Conservation (phyloP, 1,140 invertebrate species). For the Zaprionus davidi region DNA sequence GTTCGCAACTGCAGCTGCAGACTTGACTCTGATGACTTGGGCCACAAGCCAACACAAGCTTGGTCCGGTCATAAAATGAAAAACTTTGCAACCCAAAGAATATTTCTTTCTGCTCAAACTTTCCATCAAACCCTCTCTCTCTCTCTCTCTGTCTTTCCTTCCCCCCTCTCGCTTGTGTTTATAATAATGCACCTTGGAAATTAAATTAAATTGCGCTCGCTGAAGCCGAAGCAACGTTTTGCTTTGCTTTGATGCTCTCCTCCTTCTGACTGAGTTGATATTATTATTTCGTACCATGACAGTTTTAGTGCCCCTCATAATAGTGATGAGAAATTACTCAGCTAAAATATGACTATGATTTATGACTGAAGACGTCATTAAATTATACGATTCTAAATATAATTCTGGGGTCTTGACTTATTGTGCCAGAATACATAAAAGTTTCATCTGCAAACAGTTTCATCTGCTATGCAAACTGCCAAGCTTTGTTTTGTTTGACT, state of each 20-base stretch:
- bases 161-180: neutral
- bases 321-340: constrained; percentile 1
- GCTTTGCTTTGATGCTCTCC: neutral
- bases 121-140: neutral
- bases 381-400: neutral
- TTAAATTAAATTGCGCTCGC: constrained; percentile 62
- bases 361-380: neutral
- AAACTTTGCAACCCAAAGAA: constrained; percentile 21
- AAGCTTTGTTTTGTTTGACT: constrained; percentile 1
- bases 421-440: neutral
- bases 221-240: neutral
- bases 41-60: constrained; percentile 21
- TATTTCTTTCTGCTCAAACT: constrained; percentile 14
- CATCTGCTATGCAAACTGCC: constrained; percentile 1
- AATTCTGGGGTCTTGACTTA: neutral
- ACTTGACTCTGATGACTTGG: constrained; percentile 39
- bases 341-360: constrained; percentile 1
- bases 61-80: constrained; percentile 32
- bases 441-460: neutral
- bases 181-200: constrained; percentile 58
- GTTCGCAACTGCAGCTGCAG: neutral
- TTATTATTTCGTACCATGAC: neutral
- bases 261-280: neutral
- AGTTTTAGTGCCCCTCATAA: constrained; percentile 1
- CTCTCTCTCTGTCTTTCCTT: neutral